Evolutionary conservation across 92 coral and sea anemone species (phyloP).

Genomic region (Epizoanthus stellaris): DNA sequence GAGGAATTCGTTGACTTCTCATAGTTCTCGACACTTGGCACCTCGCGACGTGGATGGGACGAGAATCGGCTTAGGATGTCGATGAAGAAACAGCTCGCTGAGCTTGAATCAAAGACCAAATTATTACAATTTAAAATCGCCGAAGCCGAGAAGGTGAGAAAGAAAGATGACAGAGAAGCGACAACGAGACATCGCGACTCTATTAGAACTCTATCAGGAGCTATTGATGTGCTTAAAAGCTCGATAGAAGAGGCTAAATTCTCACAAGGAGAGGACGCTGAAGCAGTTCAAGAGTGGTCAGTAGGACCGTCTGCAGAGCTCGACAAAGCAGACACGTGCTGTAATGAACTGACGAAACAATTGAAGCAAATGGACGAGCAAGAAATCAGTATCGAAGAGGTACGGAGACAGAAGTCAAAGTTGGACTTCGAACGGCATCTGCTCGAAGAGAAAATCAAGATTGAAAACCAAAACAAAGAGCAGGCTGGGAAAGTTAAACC

Average conservation of each 20-base stretch:
- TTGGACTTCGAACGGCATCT: not conserved
- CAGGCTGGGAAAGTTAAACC: not conserved
- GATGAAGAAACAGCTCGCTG: slow-evolving; percentile 42
- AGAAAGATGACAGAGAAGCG: slow-evolving; percentile 31
- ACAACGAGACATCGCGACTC: slow-evolving; percentile 30
- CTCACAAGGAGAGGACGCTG: slow-evolving; percentile 40
- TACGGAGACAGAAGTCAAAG: not conserved
- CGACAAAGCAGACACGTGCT: slow-evolving; percentile 27
- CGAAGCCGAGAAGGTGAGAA: not conserved
- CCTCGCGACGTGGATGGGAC: slow-evolving; percentile 47
- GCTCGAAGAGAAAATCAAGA: not conserved
- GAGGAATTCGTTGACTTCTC: too few species aligned
- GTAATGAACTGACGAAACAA: not conserved
- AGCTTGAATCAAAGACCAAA: slow-evolving; percentile 39
- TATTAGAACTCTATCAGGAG: slow-evolving; percentile 19
- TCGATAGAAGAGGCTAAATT: slow-evolving; percentile 47
- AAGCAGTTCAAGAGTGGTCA: slow-evolving; percentile 39
- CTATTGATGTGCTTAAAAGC: slow-evolving; percentile 38
- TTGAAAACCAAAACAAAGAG: not conserved
- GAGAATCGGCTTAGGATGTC: not conserved
- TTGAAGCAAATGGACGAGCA: slow-evolving; percentile 7
- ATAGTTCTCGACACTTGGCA: slow-evolving; percentile 26
- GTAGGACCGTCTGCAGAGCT: slow-evolving; percentile 20
- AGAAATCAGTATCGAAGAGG: not conserved
- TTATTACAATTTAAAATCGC: slow-evolving; percentile 17